phyloP scores from a whole-genome alignment of 2,113 vertebrate genomes.

The Myiozetetes cayanensis region DNA sequence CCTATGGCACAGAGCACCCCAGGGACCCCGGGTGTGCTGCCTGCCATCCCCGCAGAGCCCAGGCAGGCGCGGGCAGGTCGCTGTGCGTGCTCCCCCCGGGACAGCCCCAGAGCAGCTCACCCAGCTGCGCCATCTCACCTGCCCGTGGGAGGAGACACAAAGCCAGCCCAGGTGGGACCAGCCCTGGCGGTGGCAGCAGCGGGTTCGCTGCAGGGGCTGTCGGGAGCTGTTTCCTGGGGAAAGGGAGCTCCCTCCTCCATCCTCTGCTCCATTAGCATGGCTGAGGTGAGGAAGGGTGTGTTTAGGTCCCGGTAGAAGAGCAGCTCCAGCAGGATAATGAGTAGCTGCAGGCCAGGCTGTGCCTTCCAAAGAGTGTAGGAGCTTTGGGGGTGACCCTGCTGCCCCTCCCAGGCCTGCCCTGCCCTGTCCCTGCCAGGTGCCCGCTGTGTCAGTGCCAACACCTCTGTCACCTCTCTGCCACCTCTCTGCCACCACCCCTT shows the following conservation, averaged over 20 bases:
- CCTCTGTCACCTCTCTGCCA: background rate
- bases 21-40: background rate
- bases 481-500: background rate
- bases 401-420: background rate
- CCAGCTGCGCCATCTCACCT: background rate
- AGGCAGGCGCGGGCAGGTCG: accelerated
- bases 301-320: background rate
- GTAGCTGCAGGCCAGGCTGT: background rate
- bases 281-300: background rate
- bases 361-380: background rate
- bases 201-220: background rate
- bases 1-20: background rate
- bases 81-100: background rate
- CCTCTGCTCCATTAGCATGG: background rate
- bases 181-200: background rate
- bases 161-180: background rate
- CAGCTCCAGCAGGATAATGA: background rate
- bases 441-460: background rate
- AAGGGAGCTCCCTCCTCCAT: background rate
- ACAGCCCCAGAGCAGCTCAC: background rate
- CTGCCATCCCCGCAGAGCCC: accelerated
- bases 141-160: background rate
- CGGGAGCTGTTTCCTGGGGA: background rate
- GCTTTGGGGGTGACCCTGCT: background rate
- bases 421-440: background rate